A percentile compares a stretch with the other conserved stretches of the same genome.
These are phyloP conservation scores for Drepanosiphum platanoidis DNA, from an alignment of 2,888 invertebrate genomes.

Conservation along the genomic window DNA sequence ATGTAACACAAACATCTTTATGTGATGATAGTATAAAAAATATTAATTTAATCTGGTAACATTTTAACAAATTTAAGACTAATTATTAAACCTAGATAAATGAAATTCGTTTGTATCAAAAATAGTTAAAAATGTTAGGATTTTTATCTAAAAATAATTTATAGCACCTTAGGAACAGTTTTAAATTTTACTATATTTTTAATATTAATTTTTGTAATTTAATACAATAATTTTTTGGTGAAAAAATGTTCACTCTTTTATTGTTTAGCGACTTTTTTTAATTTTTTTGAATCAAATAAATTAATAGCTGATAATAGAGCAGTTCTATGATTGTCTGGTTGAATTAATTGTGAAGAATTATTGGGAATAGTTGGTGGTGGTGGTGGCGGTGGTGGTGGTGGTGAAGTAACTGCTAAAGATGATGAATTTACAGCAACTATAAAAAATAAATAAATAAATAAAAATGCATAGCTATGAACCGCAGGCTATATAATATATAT, in stretches of 20 bases:
- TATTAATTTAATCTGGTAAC: constrained; percentile 20
- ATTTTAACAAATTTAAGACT: neutral
- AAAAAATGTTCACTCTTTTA: constrained; percentile 7
- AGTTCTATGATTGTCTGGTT: constrained; percentile 43
- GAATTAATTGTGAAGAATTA: constrained; percentile 18
- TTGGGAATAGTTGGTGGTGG: neutral
- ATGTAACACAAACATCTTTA: constrained; percentile 17
- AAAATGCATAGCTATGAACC: neutral
- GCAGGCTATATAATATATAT: no score
- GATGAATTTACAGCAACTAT: constrained; percentile 33
- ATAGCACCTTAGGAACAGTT: constrained; percentile 54
- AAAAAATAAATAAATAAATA: constrained; percentile 14
- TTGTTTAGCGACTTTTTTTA: constrained; percentile 46
- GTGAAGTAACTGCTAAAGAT: neutral
- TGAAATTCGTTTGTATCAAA: constrained; percentile 30
- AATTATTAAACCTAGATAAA: neutral
- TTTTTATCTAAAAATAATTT: constrained; percentile 7
- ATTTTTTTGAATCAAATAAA: constrained; percentile 41
- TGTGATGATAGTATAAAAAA: constrained; percentile 10
- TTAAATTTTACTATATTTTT: no score
- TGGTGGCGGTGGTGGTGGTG: constrained; percentile 34
- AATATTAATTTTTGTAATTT: neutral
- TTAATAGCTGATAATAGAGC: constrained; percentile 58
- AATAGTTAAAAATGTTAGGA: constrained; percentile 4
- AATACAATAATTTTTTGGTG: neutral